Conservation (phyloP, 2,113 vertebrate genomes). For the Pardalotus punctatus region DNA sequence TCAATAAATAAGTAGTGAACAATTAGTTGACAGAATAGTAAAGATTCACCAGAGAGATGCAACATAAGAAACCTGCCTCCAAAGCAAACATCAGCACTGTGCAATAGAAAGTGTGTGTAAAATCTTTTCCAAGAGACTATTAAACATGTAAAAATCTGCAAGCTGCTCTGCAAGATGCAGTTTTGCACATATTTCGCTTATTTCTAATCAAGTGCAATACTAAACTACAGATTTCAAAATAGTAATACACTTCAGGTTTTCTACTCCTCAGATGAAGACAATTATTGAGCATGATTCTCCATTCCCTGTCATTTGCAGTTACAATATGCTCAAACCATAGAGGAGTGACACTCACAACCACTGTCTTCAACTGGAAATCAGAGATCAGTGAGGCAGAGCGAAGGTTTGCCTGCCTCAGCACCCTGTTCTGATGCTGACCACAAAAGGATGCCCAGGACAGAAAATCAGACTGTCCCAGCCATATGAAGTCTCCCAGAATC, state of each 20-base stretch:
- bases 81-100: neutral
- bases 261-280: neutral
- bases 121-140: neutral
- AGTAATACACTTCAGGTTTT: neutral
- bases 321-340: neutral
- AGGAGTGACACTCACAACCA: neutral
- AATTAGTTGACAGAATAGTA: neutral
- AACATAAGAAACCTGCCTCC: neutral
- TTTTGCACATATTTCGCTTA: neutral
- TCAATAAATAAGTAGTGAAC: neutral
- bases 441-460: neutral
- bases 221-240: neutral
- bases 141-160: neutral
- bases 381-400: neutral
- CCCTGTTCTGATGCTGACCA: neutral
- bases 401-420: neutral
- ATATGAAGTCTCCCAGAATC: neutral
- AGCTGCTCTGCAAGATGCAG: neutral
- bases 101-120: neutral
- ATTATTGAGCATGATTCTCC: neutral
- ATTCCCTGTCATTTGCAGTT: neutral
- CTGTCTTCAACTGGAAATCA: neutral
- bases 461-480: neutral
- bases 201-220: neutral
- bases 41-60: neutral